Conservation (phyloP, 2,797 vertebrate species). For the Gila robusta region DNA sequence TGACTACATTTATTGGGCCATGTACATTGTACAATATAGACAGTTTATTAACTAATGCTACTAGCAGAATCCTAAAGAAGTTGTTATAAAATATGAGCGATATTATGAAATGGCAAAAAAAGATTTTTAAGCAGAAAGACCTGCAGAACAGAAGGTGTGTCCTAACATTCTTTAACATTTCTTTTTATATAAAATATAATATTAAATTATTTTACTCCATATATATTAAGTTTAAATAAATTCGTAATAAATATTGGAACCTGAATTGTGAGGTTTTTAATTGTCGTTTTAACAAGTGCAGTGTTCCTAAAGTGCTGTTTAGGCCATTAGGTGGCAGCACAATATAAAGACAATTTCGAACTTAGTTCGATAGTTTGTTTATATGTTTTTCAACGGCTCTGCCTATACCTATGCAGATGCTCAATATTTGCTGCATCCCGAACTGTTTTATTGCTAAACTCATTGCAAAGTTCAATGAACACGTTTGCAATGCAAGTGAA, state of each 20-base stretch:
- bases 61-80: neutral
- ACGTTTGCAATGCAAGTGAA: neutral
- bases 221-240: neutral
- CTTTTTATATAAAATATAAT: neutral
- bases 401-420: neutral
- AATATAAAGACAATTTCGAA: neutral
- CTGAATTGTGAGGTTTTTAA: neutral
- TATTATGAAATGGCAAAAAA: neutral
- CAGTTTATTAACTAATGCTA: neutral
- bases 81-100: neutral
- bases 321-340: slow-evolving; percentile 41
- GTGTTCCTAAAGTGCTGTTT: neutral
- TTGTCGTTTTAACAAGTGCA: neutral
- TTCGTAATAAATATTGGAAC: neutral
- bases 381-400: no score
- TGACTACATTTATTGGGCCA: neutral
- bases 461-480: neutral
- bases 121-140: neutral
- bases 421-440: neutral
- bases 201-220: neutral
- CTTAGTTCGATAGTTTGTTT: neutral
- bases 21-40: neutral
- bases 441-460: neutral
- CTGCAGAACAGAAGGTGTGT: neutral
- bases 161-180: neutral